phyloP scores from a whole-genome alignment of 1,140 invertebrate genomes.

The Pteromalus puparum region DNA sequence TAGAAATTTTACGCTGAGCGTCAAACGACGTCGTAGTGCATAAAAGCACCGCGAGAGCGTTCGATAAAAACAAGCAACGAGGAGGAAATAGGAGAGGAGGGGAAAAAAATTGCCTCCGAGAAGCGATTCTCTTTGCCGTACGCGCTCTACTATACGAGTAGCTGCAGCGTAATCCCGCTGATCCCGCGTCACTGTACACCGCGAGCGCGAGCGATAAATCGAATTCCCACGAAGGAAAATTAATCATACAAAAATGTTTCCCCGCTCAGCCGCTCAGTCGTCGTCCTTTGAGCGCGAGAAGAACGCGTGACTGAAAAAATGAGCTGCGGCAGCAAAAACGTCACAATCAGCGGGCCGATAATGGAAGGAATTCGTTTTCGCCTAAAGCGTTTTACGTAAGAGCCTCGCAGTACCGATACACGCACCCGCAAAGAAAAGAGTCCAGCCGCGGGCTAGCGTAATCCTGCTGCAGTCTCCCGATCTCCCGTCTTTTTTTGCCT shows the following conservation, averaged over 20 bases:
- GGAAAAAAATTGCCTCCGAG: neutral
- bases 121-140: neutral
- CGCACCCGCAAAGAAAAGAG: neutral
- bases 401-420: no score
- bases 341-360: conserved; percentile 1
- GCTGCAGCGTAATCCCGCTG: neutral
- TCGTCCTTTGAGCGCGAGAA: neutral
- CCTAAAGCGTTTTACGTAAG: neutral
- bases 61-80: neutral
- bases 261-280: neutral
- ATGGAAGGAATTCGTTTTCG: neutral
- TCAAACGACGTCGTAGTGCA: neutral
- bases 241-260: conserved; percentile 2
- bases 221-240: neutral
- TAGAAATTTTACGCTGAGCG: neutral
- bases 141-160: neutral
- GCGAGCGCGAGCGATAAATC: neutral
- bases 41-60: neutral
- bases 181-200: neutral
- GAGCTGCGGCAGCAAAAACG: neutral
- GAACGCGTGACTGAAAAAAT: no score
- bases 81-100: neutral
- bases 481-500: conserved; percentile 13
- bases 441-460: conserved; percentile 54
- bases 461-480: conserved; percentile 19